Evolutionary conservation across 2,888 invertebrate genomes (phyloP).

Genomic region (Anoplius nigerrimus): DNA sequence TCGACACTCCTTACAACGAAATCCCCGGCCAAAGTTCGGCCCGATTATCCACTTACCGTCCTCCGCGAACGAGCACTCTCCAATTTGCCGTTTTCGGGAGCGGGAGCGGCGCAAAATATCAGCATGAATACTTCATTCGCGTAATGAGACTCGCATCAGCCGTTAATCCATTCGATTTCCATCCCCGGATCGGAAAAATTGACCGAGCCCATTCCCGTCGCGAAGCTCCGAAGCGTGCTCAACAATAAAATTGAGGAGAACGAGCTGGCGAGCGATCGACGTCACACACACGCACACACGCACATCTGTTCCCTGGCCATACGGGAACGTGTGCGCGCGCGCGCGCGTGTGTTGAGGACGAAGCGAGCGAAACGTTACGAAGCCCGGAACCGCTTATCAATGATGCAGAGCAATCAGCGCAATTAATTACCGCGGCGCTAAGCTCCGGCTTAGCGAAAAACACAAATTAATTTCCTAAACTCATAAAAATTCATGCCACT

Average conservation of each 20-base stretch:
- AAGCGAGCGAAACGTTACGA: conserved; percentile 48
- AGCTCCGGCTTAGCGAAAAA: conserved; percentile 71
- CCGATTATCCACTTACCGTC: too few species aligned
- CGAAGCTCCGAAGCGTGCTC: not conserved
- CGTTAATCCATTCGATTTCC: conserved; percentile 19
- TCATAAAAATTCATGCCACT: conserved; percentile 70
- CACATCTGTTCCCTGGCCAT: too few species aligned
- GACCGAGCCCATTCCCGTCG: not conserved
- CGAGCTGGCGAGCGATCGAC: conserved; percentile 1
- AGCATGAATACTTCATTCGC: too few species aligned
- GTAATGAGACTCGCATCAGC: too few species aligned
- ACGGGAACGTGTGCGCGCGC: conserved; percentile 17
- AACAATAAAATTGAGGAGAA: conserved; percentile 22
- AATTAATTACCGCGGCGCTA: conserved; percentile 74
- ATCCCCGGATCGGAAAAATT: conserved; percentile 2
- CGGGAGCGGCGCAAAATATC: too few species aligned
- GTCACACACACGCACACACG: not conserved
- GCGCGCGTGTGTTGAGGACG: conserved; percentile 37
- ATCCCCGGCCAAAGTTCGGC: too few species aligned
- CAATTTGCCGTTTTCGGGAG: too few species aligned
- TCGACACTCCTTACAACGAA: too few species aligned
- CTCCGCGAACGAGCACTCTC: too few species aligned
- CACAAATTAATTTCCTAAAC: conserved; percentile 74
- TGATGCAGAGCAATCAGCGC: conserved; percentile 75
- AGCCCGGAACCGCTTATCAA: conserved; percentile 71